Percentiles rank a stretch among this genome's conserved stretches.
These are phyloP conservation scores for Myrmecobius fasciatus DNA, from an alignment of 2,113 vertebrate species.

Conservation along the genomic window DNA sequence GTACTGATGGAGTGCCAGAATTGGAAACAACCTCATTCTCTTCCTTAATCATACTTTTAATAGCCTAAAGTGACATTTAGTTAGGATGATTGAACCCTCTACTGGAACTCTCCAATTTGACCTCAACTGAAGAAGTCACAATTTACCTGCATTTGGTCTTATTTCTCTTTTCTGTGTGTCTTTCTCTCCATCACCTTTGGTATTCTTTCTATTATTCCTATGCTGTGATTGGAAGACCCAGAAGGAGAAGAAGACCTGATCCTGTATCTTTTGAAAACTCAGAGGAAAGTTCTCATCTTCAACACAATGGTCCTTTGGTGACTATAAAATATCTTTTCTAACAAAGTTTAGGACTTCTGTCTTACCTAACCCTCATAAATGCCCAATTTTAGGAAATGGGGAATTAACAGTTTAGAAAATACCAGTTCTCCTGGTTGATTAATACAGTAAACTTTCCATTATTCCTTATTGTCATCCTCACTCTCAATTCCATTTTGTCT, in stretches of 20 bases:
- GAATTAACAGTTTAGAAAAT: neutral
- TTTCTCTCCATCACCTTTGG: neutral
- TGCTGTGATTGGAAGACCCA: neutral
- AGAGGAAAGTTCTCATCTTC: no score
- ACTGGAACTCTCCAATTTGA: neutral
- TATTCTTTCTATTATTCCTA: neutral
- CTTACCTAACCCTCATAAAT: neutral
- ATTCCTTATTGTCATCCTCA: neutral
- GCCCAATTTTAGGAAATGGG: neutral
- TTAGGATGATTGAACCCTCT: conserved; percentile 33
- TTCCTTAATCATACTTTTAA: neutral
- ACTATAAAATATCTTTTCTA: neutral
- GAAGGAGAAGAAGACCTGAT: no score
- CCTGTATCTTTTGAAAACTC: neutral
- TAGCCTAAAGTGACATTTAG: neutral
- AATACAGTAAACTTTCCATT: neutral
- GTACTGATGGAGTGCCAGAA: neutral
- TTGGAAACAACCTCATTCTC: neutral
- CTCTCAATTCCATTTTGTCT: neutral
- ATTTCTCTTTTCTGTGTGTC: neutral
- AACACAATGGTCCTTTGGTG: neutral
- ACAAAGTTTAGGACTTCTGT: neutral
- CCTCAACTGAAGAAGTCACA: neutral
- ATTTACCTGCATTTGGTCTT: neutral
- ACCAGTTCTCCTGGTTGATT: neutral